Conservation (phyloP, 2,888 invertebrate genomes). For the Odontocolon sp. region DNA sequence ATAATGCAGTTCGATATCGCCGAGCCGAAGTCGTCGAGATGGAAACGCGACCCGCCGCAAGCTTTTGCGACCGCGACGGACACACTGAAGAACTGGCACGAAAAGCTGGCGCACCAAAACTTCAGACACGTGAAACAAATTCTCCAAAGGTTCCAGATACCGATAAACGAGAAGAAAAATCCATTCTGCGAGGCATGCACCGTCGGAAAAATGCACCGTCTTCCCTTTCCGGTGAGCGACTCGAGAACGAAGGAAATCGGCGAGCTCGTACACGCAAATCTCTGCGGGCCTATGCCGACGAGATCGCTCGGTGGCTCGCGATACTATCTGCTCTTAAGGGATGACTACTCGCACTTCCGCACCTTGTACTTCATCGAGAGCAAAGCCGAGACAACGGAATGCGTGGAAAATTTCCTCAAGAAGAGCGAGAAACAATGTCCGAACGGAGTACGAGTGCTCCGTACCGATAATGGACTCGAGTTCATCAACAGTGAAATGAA, state of each 20-base stretch:
- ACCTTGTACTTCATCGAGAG: constrained; percentile 39
- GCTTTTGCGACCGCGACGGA: neutral
- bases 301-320: constrained; percentile 39
- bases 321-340: constrained; percentile 52
- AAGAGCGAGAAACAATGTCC: constrained; percentile 41
- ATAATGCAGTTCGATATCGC: constrained; percentile 22
- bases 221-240: constrained; percentile 34
- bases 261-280: constrained; percentile 49
- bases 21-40: neutral
- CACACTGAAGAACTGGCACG: constrained; percentile 43
- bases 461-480: constrained; percentile 51
- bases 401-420: constrained; percentile 33
- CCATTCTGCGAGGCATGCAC: constrained; percentile 24
- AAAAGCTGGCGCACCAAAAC: constrained; percentile 55
- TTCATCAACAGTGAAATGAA: constrained; percentile 24
- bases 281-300: constrained; percentile 53
- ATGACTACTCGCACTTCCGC: constrained; percentile 47
- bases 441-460: constrained; percentile 7
- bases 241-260: constrained; percentile 25
- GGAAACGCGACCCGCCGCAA: neutral
- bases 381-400: constrained; percentile 34
- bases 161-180: constrained; percentile 13
- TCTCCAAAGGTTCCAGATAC: constrained; percentile 27
- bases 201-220: constrained; percentile 36
- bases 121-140: constrained; percentile 42